phyloP scores from a whole-genome alignment of 2,113 vertebrate species.

The Anthoscopus minutus region DNA sequence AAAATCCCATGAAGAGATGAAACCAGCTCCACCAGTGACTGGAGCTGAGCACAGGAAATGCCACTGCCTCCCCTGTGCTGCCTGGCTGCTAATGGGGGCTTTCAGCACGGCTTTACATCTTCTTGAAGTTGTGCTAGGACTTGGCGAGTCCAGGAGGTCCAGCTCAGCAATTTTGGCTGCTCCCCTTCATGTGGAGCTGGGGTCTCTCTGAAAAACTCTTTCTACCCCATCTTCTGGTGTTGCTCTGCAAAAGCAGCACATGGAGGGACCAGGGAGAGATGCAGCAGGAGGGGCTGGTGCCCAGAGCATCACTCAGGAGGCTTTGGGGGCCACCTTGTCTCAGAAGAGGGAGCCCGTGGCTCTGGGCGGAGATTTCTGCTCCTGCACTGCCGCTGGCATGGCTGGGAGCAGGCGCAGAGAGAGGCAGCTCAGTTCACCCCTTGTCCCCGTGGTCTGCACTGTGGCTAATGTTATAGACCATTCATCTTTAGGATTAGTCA shows the following conservation, averaged over 20 bases:
- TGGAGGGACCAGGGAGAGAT: not conserved
- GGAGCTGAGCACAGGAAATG: accelerated
- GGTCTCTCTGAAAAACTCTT: not conserved
- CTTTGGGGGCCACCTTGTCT: not conserved
- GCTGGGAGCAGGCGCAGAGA: accelerated
- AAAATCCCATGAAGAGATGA: not conserved
- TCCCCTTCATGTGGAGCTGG: accelerated
- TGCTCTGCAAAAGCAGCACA: not conserved
- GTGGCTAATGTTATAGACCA: accelerated
- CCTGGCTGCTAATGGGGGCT: not conserved
- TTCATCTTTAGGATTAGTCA: not conserved
- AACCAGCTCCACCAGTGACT: accelerated
- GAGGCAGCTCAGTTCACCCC: not conserved
- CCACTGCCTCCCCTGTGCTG: not conserved
- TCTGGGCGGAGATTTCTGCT: not conserved
- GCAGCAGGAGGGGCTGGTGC: not conserved
- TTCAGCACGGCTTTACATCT: too few relatives aligned
- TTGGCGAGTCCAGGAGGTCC: accelerated
- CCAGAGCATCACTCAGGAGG: not conserved
- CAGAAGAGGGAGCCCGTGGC: accelerated
- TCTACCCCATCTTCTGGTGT: too few relatives aligned
- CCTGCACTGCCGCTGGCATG: accelerated
- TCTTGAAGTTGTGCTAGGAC: accelerated
- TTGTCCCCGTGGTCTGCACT: not conserved
- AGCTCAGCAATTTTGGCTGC: not conserved